Evolutionary conservation across 2,797 vertebrate species (phyloP), one percentile per base, ranked within the genome.

Genomic region (Dendrocincla tyrannina): DNA sequence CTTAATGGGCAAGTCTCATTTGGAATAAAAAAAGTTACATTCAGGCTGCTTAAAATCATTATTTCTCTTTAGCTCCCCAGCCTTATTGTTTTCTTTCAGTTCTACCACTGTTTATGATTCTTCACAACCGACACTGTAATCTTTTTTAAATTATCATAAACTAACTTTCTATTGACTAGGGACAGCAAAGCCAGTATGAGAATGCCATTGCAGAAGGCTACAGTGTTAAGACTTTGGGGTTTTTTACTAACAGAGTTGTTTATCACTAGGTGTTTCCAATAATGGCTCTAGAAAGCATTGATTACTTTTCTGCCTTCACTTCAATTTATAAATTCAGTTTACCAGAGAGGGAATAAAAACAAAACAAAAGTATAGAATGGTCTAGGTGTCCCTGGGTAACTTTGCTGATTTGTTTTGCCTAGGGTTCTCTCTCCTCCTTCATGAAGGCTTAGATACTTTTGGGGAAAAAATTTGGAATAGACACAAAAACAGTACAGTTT

Each of bases 201-300:
- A 44, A 58, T 89, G 20, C 11, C 3, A 2, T 16, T 67, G 44
- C 28, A 77, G 55, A 33, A 89, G 19, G 16, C 39, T 73, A 24
- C 66, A 62, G 11, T 35, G 18, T 41, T 74, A 83, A 69, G 33
- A 52, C 14, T 83, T 70, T 24, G 1, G 1, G 2, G 3, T 32
- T 66, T 52, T 73, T 80, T 60, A 22, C 24, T 90, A 81, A 84
- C 30, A 25, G 74, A 78, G 73, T 28, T 93, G 25, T 94, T 88
- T 86, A 53, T 84, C 58, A 84, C 84, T 62, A 69, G 53, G 35
- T 50, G 25, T 72, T 96, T 91, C 76, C 67, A 86, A 19, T 91
- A 90, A 81, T 72, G 39, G 53, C 24, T 86, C 30, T 80, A 62
- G 74, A 95, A 94, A 79, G 23, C 69, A 93, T 30, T 78, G 91